Evolutionary conservation across 1,140 invertebrate species (phyloP), one percentile per base, ranked within the genome.

Genomic region (Stegodyphus dumicola): DNA sequence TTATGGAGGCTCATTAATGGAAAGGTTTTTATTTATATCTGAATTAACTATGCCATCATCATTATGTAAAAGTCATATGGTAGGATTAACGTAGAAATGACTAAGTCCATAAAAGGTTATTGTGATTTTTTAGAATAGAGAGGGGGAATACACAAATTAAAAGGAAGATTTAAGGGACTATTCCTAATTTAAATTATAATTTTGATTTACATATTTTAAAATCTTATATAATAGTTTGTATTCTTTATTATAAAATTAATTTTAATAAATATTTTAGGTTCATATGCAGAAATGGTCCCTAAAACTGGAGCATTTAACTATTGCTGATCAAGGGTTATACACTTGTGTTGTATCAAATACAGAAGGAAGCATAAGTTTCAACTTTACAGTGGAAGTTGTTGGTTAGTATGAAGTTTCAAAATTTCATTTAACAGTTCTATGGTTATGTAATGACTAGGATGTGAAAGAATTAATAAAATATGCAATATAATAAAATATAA

Each of bases 301-400:
- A 66, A 65, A 70, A 13, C 10, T 88, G 18, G 81, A 88, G 9
- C 85, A 88, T 60, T 15, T 86, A 17, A 84, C 74, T 7, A 18
- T 69, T 4, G 17, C 18, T 10, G 90, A 90, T 81, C 77, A 88
- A 33, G 89, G 88, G 33, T 81, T 87, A 67, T 90, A 90, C 67
- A 89, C 89, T 2, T 90, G 89, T 80, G 67, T 88, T 15, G 89
- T 88, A 13, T 51, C 73, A 18, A 90, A 90, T 78, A 86, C 86
- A 9, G 77, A 87, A 53, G 89, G 89, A 15, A 52, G 66, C 4
- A 87, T 89, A 64, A 52, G 77, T 18, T 87, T 60, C 69, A 88
- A 80, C n/a, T 88, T 66, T 64, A 77, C 81, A 49, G 3, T 88
- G 9, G 64, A 85, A 64, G 84, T 85, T n/a, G 18, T 48, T 53